These are phyloP conservation scores for Drosophila ezoana DNA, from an alignment of 2,888 invertebrate genomes.

Conservation along the genomic window DNA sequence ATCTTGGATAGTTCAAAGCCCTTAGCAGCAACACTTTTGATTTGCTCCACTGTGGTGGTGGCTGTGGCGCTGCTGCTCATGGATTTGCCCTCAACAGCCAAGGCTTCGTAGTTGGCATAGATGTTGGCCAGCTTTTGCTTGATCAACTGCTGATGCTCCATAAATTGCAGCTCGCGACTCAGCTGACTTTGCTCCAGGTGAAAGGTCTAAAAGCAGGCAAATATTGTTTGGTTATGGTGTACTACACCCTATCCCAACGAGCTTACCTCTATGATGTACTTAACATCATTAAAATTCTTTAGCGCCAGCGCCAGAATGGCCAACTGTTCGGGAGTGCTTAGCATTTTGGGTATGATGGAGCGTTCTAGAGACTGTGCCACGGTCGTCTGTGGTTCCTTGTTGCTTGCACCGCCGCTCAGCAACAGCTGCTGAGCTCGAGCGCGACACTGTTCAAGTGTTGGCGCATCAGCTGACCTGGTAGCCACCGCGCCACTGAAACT, in stretches of 20 bases:
- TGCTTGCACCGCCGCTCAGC: slow-evolving; percentile 11
- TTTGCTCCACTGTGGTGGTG: slow-evolving; percentile 82
- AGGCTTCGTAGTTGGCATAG: slow-evolving; percentile 79
- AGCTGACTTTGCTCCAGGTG: slow-evolving; percentile 88
- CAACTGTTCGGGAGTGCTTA: slow-evolving; percentile 90
- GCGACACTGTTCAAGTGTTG: slow-evolving; percentile 54
- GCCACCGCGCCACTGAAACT: slow-evolving; percentile 75
- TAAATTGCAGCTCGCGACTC: slow-evolving; percentile 89
- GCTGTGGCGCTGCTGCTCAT: slow-evolving; percentile 35
- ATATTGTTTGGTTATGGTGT: not conserved
- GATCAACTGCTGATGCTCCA: slow-evolving; percentile 87
- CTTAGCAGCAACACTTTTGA: slow-evolving; percentile 86
- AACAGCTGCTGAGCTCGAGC: slow-evolving; percentile 57
- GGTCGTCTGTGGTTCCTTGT: slow-evolving; percentile 5
- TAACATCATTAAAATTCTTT: slow-evolving; percentile 90
- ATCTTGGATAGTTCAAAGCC: slow-evolving; percentile 88
- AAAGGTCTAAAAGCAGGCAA: slow-evolving; percentile 87
- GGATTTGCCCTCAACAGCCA: slow-evolving; percentile 52
- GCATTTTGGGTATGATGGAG: slow-evolving; percentile 86
- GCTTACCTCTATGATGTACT: slow-evolving; percentile 92
- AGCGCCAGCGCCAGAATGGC: slow-evolving; percentile 91
- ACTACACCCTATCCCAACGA: not conserved
- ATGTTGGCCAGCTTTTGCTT: slow-evolving; percentile 81
- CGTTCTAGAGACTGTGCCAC: slow-evolving; percentile 52
- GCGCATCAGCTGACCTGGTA: slow-evolving; percentile 18